phyloP scores from a whole-genome alignment of 2,797 vertebrate genomes.

The Rhynchotus rufescens region DNA sequence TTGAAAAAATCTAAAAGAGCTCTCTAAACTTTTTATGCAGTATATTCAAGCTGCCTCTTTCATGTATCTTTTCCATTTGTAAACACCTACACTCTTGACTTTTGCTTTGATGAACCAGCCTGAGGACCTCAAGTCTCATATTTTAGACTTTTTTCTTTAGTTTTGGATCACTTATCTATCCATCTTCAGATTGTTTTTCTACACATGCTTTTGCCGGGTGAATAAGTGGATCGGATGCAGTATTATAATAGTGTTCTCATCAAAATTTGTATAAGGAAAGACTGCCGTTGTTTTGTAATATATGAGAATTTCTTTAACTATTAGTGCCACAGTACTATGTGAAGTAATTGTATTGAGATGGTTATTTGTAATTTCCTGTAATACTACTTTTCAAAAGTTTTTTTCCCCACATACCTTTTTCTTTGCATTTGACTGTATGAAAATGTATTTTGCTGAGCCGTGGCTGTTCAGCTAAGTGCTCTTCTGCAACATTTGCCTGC shows the following conservation, averaged over 20 bases:
- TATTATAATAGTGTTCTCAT: not conserved
- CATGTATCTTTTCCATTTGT: not conserved
- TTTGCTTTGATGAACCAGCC: not conserved
- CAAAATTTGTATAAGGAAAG: not conserved
- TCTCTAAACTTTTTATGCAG: not conserved
- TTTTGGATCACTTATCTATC: not conserved
- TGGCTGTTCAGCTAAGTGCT: not conserved
- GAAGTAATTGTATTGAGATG: not conserved
- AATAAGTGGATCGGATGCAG: not conserved
- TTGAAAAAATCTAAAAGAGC: not conserved
- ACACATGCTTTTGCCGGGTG: not conserved
- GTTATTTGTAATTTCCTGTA: not conserved
- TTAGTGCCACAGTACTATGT: not conserved
- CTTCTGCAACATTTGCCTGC: not conserved
- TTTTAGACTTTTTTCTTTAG: not conserved
- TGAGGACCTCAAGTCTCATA: not conserved
- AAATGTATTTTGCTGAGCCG: not conserved
- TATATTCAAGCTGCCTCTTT: not conserved
- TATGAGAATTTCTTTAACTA: not conserved
- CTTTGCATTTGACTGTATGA: not conserved
- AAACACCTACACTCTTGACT: not conserved
- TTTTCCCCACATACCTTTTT: not conserved
- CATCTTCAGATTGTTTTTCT: not conserved
- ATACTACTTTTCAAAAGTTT: not conserved
- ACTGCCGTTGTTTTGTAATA: not conserved